These are phyloP conservation scores for Scolanthus callimorphus DNA, from an alignment of 92 coral and sea anemone genomes.

Conservation along the genomic window DNA sequence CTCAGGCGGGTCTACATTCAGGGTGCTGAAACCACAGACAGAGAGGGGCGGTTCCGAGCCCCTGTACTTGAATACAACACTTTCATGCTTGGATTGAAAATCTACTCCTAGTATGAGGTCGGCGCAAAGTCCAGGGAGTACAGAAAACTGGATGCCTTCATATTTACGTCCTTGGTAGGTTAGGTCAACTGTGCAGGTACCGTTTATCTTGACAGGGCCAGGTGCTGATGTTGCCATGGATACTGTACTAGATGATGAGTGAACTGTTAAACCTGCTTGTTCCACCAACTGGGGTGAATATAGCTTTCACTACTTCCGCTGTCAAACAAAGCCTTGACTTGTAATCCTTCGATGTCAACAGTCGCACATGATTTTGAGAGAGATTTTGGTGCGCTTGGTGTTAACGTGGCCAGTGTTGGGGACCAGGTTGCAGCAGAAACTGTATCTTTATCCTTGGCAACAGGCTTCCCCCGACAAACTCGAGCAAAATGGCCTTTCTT, in stretches of 20 bases:
- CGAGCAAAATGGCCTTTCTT: conserved; percentile 36
- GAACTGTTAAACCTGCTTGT: conserved; percentile 21
- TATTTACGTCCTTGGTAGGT: conserved; percentile 19
- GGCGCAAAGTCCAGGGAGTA: conserved; percentile 39
- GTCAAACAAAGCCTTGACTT: conserved; percentile 53
- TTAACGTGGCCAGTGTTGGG: conserved; percentile 46
- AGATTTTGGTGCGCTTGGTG: conserved; percentile 23
- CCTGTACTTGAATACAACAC: conserved; percentile 26
- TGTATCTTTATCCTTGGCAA: conserved; percentile 5
- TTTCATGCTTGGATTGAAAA: conserved; percentile 33
- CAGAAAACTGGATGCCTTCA: conserved; percentile 14
- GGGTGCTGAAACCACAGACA: conserved; percentile 33
- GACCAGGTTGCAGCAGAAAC: conserved; percentile 47
- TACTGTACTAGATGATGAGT: conserved; percentile 24
- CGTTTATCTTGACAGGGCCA: conserved; percentile 10
- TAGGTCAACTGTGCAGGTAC: conserved; percentile 25
- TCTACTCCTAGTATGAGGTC: conserved; percentile 43
- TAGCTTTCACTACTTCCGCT: conserved; percentile 52
- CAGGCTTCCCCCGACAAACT: conserved; percentile 30
- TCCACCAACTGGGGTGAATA: conserved; percentile 47
- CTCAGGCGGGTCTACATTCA: conserved; percentile 37
- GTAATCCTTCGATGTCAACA: conserved; percentile 13
- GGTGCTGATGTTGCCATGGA: conserved; percentile 48
- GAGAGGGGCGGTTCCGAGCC: conserved; percentile 49
- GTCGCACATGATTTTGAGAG: conserved; percentile 29